phyloP scores from a whole-genome alignment of 2,113 vertebrate genomes.

The Stigmatopora nigra region DNA sequence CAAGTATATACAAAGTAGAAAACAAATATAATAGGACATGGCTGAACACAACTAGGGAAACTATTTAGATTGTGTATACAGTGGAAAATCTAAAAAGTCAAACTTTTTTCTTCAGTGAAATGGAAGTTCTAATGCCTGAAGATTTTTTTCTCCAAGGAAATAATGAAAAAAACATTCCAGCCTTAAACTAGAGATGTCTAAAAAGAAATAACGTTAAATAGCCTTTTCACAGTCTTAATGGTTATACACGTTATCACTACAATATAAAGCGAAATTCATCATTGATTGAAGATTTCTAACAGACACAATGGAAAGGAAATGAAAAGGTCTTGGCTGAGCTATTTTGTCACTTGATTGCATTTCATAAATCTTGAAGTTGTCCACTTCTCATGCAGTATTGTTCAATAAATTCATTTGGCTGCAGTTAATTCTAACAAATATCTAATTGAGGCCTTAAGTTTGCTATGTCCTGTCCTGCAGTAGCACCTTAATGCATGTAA shows the following conservation, averaged over 20 bases:
- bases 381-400: neutral
- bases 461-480: neutral
- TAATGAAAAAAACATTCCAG: neutral
- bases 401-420: neutral
- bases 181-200: neutral
- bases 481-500: neutral
- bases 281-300: neutral
- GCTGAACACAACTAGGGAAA: neutral
- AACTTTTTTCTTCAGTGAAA: neutral
- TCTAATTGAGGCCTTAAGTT: neutral
- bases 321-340: neutral
- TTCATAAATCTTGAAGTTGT: neutral
- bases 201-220: neutral
- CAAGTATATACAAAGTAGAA: neutral
- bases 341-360: neutral
- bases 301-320: neutral
- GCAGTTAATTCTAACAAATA: neutral
- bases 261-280: neutral
- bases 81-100: neutral
- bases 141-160: neutral
- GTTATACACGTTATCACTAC: neutral
- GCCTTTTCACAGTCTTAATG: neutral
- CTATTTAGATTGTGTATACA: neutral
- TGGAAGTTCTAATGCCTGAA: neutral
- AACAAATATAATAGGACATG: neutral